Evolutionary conservation across 2,113 vertebrate species (phyloP).

Genomic region (Centrocercus urophasianus): DNA sequence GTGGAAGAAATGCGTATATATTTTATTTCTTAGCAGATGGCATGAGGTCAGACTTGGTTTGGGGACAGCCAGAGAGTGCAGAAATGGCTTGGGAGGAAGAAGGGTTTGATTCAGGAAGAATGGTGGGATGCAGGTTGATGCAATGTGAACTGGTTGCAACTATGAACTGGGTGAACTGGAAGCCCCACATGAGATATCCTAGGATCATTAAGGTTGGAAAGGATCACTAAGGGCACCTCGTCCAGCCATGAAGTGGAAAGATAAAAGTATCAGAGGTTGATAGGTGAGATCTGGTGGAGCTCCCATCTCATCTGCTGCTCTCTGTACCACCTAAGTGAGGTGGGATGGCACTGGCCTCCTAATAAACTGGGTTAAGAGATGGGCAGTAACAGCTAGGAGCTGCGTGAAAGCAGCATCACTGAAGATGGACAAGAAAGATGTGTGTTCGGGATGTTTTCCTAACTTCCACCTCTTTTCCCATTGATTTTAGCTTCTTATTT

Average conservation of each 20-base stretch:
- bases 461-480: not conserved
- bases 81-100: not conserved
- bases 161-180: too few species aligned
- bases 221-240: too few species aligned
- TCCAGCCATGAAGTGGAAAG: not conserved
- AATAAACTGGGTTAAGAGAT: accelerated
- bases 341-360: accelerated
- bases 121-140: not conserved
- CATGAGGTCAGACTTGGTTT: not conserved
- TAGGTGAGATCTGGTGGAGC: not conserved
- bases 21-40: not conserved
- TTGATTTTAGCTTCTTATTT: not conserved
- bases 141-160: not conserved
- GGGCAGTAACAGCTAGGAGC: accelerated
- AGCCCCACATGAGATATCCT: too few species aligned
- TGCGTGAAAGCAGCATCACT: accelerated
- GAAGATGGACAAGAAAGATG: not conserved
- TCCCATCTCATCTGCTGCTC: not conserved
- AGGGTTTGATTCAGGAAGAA: not conserved
- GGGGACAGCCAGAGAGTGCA: not conserved
- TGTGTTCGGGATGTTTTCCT: not conserved
- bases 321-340: accelerated
- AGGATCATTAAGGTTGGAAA: too few species aligned
- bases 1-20: not conserved
- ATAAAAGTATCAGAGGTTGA: not conserved